Percentiles rank a stretch among this genome's conserved stretches.
Conservation (phyloP, 2,797 vertebrate genomes). For the Varecia variegata region DNA sequence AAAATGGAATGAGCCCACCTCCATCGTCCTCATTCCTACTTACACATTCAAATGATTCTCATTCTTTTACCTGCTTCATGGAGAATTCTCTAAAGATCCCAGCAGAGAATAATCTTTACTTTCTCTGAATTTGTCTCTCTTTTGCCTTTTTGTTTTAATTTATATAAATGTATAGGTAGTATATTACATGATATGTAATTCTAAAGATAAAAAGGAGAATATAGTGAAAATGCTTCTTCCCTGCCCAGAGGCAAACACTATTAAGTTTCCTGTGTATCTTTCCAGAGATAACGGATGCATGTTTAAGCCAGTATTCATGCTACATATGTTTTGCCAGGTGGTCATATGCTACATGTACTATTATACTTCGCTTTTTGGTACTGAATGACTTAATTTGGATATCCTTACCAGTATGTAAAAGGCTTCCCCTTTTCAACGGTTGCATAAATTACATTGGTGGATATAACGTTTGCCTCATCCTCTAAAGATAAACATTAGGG, state of each 20-base stretch:
- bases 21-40: not conserved
- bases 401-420: not conserved
- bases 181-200: not conserved
- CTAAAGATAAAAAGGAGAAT: conserved; percentile 6
- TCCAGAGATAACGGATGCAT: not conserved
- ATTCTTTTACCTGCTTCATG: not conserved
- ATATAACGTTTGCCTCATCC: not conserved
- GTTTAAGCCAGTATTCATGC: not conserved
- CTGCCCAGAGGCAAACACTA: not conserved
- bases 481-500: not conserved
- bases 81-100: not conserved
- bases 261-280: not conserved
- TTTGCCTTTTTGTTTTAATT: not conserved
- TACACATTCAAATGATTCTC: not conserved
- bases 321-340: not conserved
- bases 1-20: not conserved
- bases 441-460: not conserved
- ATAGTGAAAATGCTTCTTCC: not conserved
- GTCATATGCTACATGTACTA: not conserved
- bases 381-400: not conserved
- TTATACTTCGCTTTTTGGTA: not conserved
- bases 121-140: not conserved
- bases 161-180: not conserved
- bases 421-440: not conserved
- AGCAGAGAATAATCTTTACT: not conserved